Percentiles rank a stretch among this genome's conserved stretches.
Evolutionary conservation across 2,797 vertebrate species (phyloP).

Genomic region (Brachyrhaphis roseni): DNA sequence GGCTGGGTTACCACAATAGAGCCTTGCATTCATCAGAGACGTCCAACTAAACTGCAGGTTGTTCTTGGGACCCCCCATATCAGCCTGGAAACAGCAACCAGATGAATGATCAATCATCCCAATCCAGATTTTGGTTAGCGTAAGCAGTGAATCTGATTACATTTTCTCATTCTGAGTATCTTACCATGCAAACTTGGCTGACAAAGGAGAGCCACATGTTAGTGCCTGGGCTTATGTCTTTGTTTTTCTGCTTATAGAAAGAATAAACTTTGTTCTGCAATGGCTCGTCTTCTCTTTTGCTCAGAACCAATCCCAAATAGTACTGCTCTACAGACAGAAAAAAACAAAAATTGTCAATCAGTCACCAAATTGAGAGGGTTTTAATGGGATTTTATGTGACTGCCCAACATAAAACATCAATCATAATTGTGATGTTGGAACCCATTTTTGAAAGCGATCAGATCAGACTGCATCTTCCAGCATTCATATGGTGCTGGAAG

Average conservation of each 20-base stretch:
- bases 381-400: neutral
- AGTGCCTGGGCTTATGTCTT: neutral
- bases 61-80: conserved; percentile 71
- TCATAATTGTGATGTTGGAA: neutral
- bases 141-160: neutral
- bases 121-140: neutral
- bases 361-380: neutral
- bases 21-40: conserved; percentile 72
- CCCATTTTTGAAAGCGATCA: neutral
- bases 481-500: no score
- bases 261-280: conserved; percentile 66
- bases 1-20: conserved; percentile 65
- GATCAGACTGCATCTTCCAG: no score
- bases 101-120: neutral
- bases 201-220: conserved; percentile 72
- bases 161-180: neutral
- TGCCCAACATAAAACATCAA: neutral
- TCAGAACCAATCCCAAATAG: conserved; percentile 69
- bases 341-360: neutral
- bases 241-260: conserved; percentile 74
- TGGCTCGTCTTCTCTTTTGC: neutral
- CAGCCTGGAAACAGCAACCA: conserved; percentile 59
- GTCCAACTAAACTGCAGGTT: conserved; percentile 76
- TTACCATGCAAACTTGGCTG: conserved; percentile 78
- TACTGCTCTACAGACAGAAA: conserved; percentile 61